These are phyloP conservation scores for Phainopepla nitens DNA, from an alignment of 2,113 vertebrate species.

Conservation along the genomic window DNA sequence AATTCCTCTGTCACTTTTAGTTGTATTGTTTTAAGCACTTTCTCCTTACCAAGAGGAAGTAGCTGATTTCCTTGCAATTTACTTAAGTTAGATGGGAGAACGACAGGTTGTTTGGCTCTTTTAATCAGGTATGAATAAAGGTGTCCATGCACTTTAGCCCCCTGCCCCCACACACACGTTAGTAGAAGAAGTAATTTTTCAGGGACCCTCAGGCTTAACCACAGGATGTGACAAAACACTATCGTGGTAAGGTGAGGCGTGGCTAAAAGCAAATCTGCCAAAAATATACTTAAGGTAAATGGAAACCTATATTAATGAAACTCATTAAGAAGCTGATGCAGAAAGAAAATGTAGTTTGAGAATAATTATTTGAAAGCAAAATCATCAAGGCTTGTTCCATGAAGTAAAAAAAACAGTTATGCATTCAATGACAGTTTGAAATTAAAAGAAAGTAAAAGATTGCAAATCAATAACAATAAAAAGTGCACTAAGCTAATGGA, in stretches of 20 bases:
- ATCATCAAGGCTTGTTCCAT: not conserved
- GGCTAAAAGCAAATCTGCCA: slow-evolving; percentile 32
- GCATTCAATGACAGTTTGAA: not conserved
- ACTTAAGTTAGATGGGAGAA: not conserved
- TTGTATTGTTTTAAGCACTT: not conserved
- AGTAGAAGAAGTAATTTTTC: not conserved
- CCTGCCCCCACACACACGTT: not conserved
- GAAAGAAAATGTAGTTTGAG: not conserved
- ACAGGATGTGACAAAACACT: not conserved
- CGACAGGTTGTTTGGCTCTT: not conserved
- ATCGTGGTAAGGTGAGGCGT: not conserved
- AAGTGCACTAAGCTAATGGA: slow-evolving; percentile 54
- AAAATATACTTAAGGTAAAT: slow-evolving; percentile 45
- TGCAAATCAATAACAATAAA: slow-evolving; percentile 68
- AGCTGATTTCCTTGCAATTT: not conserved
- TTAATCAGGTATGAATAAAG: not conserved
- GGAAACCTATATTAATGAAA: slow-evolving; percentile 36
- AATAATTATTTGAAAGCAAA: slow-evolving; percentile 44
- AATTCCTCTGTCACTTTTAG: not conserved
- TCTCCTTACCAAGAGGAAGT: not conserved
- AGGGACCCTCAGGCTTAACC: not conserved
- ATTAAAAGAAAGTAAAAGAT: slow-evolving; percentile 48
- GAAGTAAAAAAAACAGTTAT: not conserved
- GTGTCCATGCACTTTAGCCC: not conserved
- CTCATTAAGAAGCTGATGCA: not conserved